A percentile compares a stretch with the other conserved stretches of the same genome.
Conservation (phyloP, 2,888 invertebrate genomes). For the Limenitis camilla region DNA sequence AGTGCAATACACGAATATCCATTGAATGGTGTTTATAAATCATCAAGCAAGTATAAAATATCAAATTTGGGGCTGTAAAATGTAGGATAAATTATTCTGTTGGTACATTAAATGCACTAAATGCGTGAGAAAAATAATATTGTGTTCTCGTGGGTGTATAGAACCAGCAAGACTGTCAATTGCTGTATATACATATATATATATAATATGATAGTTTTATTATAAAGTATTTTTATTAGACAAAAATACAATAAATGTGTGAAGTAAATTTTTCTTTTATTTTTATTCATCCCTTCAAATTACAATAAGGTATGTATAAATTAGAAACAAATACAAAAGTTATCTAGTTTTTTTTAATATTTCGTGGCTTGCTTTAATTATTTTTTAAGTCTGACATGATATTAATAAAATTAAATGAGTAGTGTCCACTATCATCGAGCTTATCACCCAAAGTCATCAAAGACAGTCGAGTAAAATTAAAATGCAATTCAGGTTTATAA, state of each 20-base stretch:
- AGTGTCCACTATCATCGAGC: too few species aligned
- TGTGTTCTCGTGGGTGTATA: conserved; percentile 56
- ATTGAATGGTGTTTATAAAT: conserved; percentile 56
- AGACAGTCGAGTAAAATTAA: too few species aligned
- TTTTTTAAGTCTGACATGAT: too few species aligned
- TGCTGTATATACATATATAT: conserved; percentile 72
- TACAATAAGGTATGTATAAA: too few species aligned
- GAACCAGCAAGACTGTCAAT: conserved; percentile 72
- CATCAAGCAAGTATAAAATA: conserved; percentile 33
- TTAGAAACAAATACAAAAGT: too few species aligned
- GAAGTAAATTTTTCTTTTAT: conserved; percentile 49
- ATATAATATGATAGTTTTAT: conserved; percentile 65
- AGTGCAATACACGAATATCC: conserved; percentile 63
- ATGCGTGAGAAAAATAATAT: conserved; percentile 43
- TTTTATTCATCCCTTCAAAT: neutral
- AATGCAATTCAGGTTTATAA: too few species aligned
- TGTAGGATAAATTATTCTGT: conserved; percentile 52
- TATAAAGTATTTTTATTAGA: conserved; percentile 74
- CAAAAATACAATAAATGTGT: conserved; percentile 75
- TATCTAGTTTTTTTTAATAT: too few species aligned
- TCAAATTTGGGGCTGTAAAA: conserved; percentile 58
- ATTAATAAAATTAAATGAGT: too few species aligned
- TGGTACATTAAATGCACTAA: conserved; percentile 43
- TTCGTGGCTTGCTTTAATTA: too few species aligned
- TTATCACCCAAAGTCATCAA: too few species aligned